Evolutionary conservation across 2,797 vertebrate genomes (phyloP).

Genomic region (Brachymystax lenok): DNA sequence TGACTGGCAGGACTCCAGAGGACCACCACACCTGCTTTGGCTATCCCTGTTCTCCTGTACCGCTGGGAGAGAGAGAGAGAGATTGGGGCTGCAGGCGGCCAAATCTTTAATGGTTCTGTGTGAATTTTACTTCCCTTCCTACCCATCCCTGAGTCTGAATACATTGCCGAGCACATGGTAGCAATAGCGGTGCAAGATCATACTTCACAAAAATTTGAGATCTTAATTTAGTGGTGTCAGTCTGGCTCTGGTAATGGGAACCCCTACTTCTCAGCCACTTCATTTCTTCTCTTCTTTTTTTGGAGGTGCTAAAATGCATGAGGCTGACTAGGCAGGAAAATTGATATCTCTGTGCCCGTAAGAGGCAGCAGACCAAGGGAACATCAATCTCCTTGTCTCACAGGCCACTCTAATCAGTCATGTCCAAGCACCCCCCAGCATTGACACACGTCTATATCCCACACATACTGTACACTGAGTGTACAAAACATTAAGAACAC

Average conservation of each 20-base stretch:
- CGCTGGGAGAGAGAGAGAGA: conserved; percentile 30
- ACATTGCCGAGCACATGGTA: conserved; percentile 75
- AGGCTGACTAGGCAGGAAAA: conserved; percentile 62
- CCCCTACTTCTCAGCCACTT: conserved; percentile 33
- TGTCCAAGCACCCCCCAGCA: background rate
- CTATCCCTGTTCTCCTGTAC: conserved; percentile 43
- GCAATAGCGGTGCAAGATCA: conserved; percentile 64
- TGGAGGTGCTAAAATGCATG: conserved; percentile 68
- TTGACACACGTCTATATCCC: background rate
- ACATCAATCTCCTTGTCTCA: conserved; percentile 7
- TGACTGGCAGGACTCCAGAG: conserved; percentile 60
- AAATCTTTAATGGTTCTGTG: conserved; percentile 56
- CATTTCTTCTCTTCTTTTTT: conserved; percentile 57
- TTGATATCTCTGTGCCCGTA: conserved; percentile 57
- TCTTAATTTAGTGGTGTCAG: conserved; percentile 62
- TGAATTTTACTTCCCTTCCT: conserved; percentile 54
- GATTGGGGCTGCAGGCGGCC: conserved; percentile 16
- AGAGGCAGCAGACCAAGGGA: conserved; percentile 21
- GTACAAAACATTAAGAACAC: too few species aligned
- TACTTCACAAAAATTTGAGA: conserved; percentile 69
- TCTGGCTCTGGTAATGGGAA: conserved; percentile 48
- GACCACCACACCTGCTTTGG: conserved; percentile 70
- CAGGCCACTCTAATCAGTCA: background rate
- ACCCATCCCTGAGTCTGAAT: conserved; percentile 58
- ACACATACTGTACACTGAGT: background rate